These are phyloP conservation scores for Noctua janthina DNA, from an alignment of 2,888 invertebrate species.

Conservation along the genomic window DNA sequence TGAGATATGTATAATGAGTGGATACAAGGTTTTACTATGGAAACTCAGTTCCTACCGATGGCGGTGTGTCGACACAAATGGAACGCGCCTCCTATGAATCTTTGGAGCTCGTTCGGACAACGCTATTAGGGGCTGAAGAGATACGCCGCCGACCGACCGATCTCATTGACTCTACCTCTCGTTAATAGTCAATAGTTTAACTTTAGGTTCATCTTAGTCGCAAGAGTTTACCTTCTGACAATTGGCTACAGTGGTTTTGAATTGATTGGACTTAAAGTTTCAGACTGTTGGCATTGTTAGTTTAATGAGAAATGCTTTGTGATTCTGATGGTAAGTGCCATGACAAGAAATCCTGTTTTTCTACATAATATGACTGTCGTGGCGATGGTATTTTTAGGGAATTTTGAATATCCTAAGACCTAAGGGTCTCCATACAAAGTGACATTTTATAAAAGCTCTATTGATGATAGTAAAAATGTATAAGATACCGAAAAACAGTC, in stretches of 20 bases:
- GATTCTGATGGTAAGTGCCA: not conserved
- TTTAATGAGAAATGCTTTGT: not conserved
- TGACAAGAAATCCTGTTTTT: not conserved
- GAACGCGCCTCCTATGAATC: conserved; percentile 67
- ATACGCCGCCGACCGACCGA: conserved; percentile 58
- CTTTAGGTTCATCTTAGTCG: conserved; percentile 49
- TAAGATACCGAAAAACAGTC: not conserved
- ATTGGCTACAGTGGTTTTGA: conserved; percentile 29
- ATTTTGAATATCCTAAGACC: not conserved
- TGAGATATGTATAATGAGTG: not conserved
- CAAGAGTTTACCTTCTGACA: conserved; percentile 34
- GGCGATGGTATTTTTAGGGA: not conserved
- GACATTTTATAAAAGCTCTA: not conserved
- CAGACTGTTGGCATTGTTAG: not conserved
- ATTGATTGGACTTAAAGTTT: conserved; percentile 26
- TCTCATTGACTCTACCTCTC: conserved; percentile 69
- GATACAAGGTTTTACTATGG: not conserved
- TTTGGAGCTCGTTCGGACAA: conserved; percentile 69
- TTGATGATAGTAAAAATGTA: not conserved
- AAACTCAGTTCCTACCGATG: not conserved
- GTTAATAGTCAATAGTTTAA: conserved; percentile 56
- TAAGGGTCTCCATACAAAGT: not conserved
- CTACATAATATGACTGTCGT: not conserved
- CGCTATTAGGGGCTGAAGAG: conserved; percentile 68
- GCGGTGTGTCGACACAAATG: conserved; percentile 62